Evolutionary conservation across 2,888 invertebrate species (phyloP).

Genomic region (Campoletis raptor): DNA sequence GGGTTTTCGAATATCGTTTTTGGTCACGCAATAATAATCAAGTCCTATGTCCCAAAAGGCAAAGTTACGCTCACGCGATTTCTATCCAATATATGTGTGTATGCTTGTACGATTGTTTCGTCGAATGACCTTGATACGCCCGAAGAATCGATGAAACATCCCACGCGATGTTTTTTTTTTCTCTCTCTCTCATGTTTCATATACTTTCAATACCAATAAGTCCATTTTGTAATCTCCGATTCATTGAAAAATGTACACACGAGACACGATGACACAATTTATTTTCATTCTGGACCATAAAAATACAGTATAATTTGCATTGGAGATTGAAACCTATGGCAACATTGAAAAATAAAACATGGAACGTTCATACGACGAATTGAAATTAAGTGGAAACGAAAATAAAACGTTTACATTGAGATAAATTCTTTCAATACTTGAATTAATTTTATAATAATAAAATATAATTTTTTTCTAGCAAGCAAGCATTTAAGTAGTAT

Average conservation of each 20-base stretch:
- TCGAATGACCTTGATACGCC: conserved; percentile 7
- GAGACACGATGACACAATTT: conserved; percentile 14
- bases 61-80: conserved; percentile 61
- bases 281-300: not conserved
- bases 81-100: conserved; percentile 2
- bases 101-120: conserved; percentile 8
- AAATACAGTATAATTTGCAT: conserved; percentile 1
- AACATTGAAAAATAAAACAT: not conserved
- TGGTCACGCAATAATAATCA: not conserved
- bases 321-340: not conserved
- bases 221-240: not conserved
- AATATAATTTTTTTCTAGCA: too few species aligned
- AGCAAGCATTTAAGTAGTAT: too few species aligned
- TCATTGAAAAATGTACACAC: not conserved
- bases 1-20: not conserved
- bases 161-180: conserved; percentile 15
- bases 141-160: conserved; percentile 7
- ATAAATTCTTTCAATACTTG: too few species aligned
- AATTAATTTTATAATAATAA: too few species aligned
- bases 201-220: not conserved
- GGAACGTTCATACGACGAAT: too few species aligned
- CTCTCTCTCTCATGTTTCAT: not conserved
- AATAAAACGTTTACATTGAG: too few species aligned
- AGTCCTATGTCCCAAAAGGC: conserved; percentile 66
- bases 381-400: too few species aligned